These are phyloP conservation scores for Tachysurus fulvidraco DNA, from an alignment of 2,113 vertebrate species.

Conservation along the genomic window DNA sequence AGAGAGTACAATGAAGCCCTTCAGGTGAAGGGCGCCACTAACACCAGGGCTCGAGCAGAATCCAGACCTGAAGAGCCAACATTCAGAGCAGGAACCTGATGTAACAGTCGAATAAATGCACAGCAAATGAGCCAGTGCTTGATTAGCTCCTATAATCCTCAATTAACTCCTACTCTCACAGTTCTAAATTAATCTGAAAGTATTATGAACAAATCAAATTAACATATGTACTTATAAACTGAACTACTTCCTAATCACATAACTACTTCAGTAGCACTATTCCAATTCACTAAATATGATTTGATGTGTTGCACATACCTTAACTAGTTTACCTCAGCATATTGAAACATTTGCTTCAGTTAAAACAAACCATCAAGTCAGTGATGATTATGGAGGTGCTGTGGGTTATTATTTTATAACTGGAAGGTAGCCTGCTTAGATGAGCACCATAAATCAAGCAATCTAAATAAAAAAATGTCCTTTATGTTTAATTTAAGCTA, in stretches of 20 bases:
- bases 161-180: not conserved
- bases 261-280: not conserved
- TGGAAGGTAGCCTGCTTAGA: conserved; percentile 21
- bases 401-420: conserved; percentile 25
- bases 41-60: not conserved
- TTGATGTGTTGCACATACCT: not conserved
- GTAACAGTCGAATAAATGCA: not conserved
- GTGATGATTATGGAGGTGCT: not conserved
- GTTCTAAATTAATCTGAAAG: not conserved
- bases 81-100: not conserved
- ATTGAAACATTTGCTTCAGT: not conserved
- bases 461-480: not conserved
- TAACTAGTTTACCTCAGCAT: not conserved
- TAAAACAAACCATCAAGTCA: not conserved
- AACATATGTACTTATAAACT: not conserved
- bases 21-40: conserved; percentile 24
- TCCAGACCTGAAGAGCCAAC: not conserved
- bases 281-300: not conserved
- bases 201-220: not conserved
- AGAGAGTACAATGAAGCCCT: conserved; percentile 15
- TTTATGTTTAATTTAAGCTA: not conserved
- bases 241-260: not conserved
- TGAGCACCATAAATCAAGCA: not conserved
- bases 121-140: not conserved
- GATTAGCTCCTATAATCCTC: not conserved